phyloP scores from a whole-genome alignment of 2,113 vertebrate species.

The Symphodus melops region DNA sequence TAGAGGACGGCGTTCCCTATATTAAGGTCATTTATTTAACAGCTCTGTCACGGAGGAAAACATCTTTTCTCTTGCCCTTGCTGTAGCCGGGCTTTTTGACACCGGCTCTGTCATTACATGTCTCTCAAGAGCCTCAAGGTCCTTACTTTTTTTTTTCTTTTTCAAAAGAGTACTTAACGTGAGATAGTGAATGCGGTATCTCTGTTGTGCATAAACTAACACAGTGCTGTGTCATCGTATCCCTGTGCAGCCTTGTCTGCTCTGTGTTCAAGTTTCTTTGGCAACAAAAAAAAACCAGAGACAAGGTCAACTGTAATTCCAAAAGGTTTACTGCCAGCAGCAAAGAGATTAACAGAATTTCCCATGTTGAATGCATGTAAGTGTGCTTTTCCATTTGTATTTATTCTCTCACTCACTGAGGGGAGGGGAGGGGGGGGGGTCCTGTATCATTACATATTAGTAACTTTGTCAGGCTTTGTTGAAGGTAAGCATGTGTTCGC shows the following conservation, averaged over 20 bases:
- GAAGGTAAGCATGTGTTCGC: conserved; percentile 60
- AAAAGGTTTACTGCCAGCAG: conserved; percentile 65
- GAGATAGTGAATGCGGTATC: conserved; percentile 31
- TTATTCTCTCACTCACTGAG: conserved; percentile 21
- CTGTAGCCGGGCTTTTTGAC: conserved; percentile 54
- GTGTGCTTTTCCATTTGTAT: conserved; percentile 33
- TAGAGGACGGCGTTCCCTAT: conserved; percentile 67
- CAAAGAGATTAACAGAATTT: conserved; percentile 64
- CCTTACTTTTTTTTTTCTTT: conserved; percentile 51
- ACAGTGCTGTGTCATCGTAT: conserved; percentile 47
- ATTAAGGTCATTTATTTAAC: conserved; percentile 74
- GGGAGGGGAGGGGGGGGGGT: no score
- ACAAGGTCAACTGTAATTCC: conserved; percentile 72
- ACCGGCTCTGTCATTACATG: conserved; percentile 51
- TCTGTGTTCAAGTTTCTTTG: conserved; percentile 62
- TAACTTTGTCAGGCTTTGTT: conserved; percentile 23
- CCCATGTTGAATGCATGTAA: conserved; percentile 52
- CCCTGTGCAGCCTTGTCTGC: conserved; percentile 36
- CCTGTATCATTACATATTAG: conserved; percentile 9
- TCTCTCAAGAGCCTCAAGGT: conserved; percentile 57
- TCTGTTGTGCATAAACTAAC: conserved; percentile 42
- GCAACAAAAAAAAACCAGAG: conserved; percentile 66
- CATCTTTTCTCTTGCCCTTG: conserved; percentile 64
- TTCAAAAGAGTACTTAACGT: conserved; percentile 40
- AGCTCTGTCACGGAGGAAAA: conserved; percentile 50